Base-by-base conservation (phyloP, 2,888 invertebrate genomes). In the Phalera bucephala region DNA sequence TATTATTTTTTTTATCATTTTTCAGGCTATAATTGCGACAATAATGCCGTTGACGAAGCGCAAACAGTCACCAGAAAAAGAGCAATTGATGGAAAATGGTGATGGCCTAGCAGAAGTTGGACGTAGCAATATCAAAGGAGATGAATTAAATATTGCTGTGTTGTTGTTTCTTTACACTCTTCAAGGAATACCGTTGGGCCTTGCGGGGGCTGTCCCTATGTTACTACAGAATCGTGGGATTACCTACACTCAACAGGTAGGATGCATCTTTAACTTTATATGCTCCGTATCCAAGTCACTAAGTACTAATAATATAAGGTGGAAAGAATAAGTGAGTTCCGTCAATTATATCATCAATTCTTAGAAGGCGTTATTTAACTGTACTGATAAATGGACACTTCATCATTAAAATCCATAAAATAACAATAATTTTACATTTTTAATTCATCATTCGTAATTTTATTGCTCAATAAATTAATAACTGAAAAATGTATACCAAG, bases 161-260 rank as follows among this genome's bases (percentile, higher is more conserved):
- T 90, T 99, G 30, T 91, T 98, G 51, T 97, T 99, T 76, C 91
- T 99, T 2, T 99, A 99, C 74, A 92, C 99, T 25, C 91, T 99
- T 12, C 97, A 98, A 91, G 99, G 99, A 3, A 95, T 97, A 74
- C 99, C 99, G 0, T 86, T 99, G 2, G 99, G 99, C 0, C 85
- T 99, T 15, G 96, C 96, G 25, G 95, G 96, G 11, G 97, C 98
- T 15, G 95, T 99, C 56, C 99, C 99, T 0, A 97, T 99, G 95
- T 91, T 99, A 34, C 90, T 99, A 36, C 97, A 97, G 74, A 97
- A 97, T 77, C 92, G 96, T 36, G 95, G 97, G 38, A 96, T 97
- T 35, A 96, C 95, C 45, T 99, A 99, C 77, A 95, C 95, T 57
- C 96, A 99, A 76, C 99, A 99, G 91, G 95, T 86, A 70, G 52